These are phyloP conservation scores for Panurus biarmicus DNA, from an alignment of 2,113 vertebrate species.

Conservation along the genomic window DNA sequence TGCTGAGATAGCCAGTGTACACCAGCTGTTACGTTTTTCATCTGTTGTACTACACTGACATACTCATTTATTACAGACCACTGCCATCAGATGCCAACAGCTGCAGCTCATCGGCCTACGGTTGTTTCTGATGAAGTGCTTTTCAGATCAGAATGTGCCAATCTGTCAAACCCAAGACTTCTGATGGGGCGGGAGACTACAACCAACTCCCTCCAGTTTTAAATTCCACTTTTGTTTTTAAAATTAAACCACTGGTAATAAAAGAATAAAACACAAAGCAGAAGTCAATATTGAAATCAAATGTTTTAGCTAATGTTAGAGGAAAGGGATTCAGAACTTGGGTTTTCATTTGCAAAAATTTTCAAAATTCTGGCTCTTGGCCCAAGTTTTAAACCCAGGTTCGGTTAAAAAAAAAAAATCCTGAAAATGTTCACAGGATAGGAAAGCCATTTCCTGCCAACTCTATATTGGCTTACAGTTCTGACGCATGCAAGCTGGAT, in stretches of 20 bases:
- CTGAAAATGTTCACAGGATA: constrained; percentile 60
- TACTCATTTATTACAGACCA: neutral
- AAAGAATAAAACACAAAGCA: constrained; percentile 20
- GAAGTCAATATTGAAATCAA: constrained; percentile 25
- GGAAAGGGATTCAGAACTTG: constrained; percentile 19
- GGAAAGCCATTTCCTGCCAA: constrained; percentile 59
- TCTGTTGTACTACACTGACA: neutral
- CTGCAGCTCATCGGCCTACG: neutral
- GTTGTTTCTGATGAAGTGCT: constrained; percentile 6
- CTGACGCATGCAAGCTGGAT: constrained; percentile 47
- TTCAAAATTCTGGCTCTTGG: constrained; percentile 46
- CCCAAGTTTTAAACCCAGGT: constrained; percentile 54
- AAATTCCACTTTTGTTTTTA: constrained; percentile 42
- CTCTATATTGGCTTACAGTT: constrained; percentile 62
- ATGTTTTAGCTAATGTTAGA: constrained; percentile 29
- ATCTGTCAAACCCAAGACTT: neutral
- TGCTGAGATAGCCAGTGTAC: neutral
- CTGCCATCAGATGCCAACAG: constrained; percentile 1
- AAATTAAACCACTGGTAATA: constrained; percentile 30
- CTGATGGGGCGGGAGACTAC: neutral
- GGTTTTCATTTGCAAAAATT: constrained; percentile 34
- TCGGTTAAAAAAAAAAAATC: constrained; percentile 16
- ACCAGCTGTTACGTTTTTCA: neutral
- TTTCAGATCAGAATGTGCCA: constrained; percentile 31
- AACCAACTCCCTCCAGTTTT: neutral